phyloP scores from a whole-genome alignment of 2,888 invertebrate genomes.

The Sipunculus nudus region DNA sequence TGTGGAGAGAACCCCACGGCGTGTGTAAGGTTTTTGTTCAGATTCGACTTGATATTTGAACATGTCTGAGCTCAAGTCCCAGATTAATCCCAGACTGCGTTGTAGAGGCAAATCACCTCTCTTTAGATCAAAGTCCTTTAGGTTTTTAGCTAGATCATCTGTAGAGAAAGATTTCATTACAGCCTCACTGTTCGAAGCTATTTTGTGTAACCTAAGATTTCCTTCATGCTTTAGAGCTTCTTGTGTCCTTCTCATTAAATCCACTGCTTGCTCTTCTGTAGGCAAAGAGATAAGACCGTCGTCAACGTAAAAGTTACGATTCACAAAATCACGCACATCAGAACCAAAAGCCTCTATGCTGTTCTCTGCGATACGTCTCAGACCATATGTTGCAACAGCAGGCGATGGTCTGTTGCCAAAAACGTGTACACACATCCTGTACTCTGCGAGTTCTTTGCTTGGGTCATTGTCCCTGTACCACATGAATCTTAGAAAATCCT shows the following conservation, averaged over 20 bases:
- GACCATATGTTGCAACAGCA: slow-evolving; percentile 39
- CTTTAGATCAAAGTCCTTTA: slow-evolving; percentile 30
- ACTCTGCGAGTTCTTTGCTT: slow-evolving; percentile 35
- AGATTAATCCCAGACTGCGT: not conserved
- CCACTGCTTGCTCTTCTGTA: slow-evolving; percentile 18
- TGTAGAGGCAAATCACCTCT: slow-evolving; percentile 7
- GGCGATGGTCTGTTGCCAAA: slow-evolving; percentile 37
- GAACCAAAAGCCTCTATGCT: slow-evolving; percentile 2
- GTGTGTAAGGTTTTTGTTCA: not conserved
- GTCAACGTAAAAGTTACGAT: slow-evolving; percentile 38
- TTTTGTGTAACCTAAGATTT: slow-evolving; percentile 38
- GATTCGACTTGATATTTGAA: not conserved
- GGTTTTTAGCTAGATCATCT: slow-evolving; percentile 34
- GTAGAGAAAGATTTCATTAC: slow-evolving; percentile 35
- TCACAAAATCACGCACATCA: slow-evolving; percentile 32
- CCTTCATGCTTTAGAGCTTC: slow-evolving; percentile 18
- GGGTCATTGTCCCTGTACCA: slow-evolving; percentile 37
- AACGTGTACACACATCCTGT: slow-evolving; percentile 34
- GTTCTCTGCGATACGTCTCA: slow-evolving; percentile 29
- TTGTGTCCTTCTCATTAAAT: slow-evolving; percentile 34
- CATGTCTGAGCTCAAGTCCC: not conserved
- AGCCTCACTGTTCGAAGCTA: slow-evolving; percentile 35
- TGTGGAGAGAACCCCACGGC: not conserved
- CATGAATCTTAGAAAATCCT: slow-evolving; percentile 43
- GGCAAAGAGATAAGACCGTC: slow-evolving; percentile 32